These are phyloP conservation scores for Lydus trimaculatus DNA, from an alignment of 2,888 invertebrate species.

Conservation along the genomic window DNA sequence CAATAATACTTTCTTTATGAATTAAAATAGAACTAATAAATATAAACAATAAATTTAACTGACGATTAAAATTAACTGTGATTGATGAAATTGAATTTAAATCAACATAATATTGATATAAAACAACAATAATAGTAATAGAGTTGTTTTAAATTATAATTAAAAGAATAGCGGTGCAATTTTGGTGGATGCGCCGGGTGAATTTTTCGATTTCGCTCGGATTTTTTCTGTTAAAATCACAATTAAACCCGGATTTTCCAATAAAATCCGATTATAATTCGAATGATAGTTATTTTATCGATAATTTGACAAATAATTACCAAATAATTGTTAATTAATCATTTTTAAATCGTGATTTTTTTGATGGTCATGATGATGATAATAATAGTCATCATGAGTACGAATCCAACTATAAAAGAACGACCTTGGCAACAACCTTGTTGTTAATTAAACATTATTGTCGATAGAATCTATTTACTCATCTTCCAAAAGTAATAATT, in stretches of 20 bases:
- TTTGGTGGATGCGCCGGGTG: conserved; percentile 4
- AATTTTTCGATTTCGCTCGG: too few relatives aligned
- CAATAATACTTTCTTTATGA: too few relatives aligned
- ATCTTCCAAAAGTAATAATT: conserved; percentile 5
- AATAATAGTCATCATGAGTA: neutral
- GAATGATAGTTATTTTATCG: too few relatives aligned
- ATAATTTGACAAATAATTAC: neutral
- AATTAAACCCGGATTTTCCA: neutral
- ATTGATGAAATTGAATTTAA: neutral
- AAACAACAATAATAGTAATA: too few relatives aligned
- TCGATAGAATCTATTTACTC: neutral
- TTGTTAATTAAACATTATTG: neutral
- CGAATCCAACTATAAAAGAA: neutral
- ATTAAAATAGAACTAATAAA: too few relatives aligned
- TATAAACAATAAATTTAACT: too few relatives aligned
- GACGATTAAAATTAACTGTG: neutral
- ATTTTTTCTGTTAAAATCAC: neutral
- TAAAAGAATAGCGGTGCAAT: neutral
- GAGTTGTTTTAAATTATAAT: too few relatives aligned
- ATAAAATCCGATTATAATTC: neutral
- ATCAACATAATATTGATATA: too few relatives aligned
- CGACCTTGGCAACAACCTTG: neutral
- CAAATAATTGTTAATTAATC: neutral
- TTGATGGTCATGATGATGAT: neutral
- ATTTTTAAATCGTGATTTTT: neutral